Evolutionary conservation across 2,888 invertebrate species (phyloP), one percentile per base, ranked within the genome.

Genomic region (Parnassius smintheus): DNA sequence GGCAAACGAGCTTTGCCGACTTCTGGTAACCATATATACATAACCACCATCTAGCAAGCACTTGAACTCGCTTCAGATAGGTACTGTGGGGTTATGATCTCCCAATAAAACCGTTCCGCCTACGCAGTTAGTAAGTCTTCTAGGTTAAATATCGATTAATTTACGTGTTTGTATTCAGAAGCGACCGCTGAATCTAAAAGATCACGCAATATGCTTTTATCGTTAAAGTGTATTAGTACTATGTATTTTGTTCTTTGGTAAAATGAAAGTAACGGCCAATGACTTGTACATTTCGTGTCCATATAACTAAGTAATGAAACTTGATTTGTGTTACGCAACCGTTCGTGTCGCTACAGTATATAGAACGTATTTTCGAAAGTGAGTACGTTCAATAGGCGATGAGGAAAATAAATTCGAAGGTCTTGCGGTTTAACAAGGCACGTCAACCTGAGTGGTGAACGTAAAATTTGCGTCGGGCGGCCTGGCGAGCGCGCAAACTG

Each of bases 1-100:
- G 88, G 91, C 90, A 91, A 91, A 91, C 90, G 91, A 90, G 86
- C 90, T 85, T 85, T 86, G 80, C 82, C 82, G 81, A 85, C 78
- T 80, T 73, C 76, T 75, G 78, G 74, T 80, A 77, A 82, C 83
- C 80, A 82, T 82, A 75, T 74, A 73, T 71, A 72, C 77, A 75
- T 80, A 78, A 78, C 77, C 73, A 73, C 74, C 66, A 62, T 52
- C 11, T 12, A 61, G 18, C 62, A 64, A 60, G 51, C 53, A 59
- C 61, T 41, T 44, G 60, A 51, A 65, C 66, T 57, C 72, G 71
- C 59, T 18, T 18, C 18, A 56, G 51, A 53, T 42, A 35, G 46
- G 22, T 59, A 44, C 12, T 58, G 25, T 25, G 25, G 35, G 35
- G 54, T 54, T 50, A 58, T 50, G 44, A 54, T 13, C 18, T 48